phyloP scores from a whole-genome alignment of 2,888 invertebrate genomes.

The Lymantria dispar region DNA sequence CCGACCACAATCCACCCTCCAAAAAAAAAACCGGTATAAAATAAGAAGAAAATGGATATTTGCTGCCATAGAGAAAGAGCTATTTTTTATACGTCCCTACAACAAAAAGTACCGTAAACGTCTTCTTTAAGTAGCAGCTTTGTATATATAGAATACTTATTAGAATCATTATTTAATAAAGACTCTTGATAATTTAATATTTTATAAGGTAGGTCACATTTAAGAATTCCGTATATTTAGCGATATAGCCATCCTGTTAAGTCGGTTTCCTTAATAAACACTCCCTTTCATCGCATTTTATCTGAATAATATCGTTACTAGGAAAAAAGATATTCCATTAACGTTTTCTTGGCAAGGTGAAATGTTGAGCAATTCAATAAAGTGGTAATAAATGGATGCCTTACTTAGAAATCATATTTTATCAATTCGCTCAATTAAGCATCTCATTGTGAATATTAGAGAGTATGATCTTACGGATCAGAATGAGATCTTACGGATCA shows the following conservation, averaged over 20 bases:
- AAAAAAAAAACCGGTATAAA: no score
- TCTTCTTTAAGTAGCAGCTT: no score
- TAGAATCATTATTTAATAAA: background rate
- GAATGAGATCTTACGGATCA: background rate
- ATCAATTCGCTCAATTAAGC: slow-evolving; percentile 38
- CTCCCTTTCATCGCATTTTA: slow-evolving; percentile 31
- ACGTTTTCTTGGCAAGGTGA: slow-evolving; percentile 50
- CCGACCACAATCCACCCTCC: no score
- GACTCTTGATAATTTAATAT: background rate
- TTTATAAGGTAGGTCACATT: slow-evolving; percentile 4
- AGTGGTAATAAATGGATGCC: slow-evolving; percentile 68
- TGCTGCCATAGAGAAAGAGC: no score
- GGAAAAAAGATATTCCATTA: slow-evolving; percentile 43
- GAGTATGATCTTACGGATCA: background rate
- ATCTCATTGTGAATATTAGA: slow-evolving; percentile 44
- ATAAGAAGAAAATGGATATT: no score
- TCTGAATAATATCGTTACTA: slow-evolving; percentile 45
- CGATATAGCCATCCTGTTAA: slow-evolving; percentile 29
- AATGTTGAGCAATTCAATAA: slow-evolving; percentile 68
- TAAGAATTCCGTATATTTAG: slow-evolving; percentile 3
- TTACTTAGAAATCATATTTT: slow-evolving; percentile 55
- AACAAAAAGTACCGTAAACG: no score
- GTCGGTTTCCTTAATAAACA: slow-evolving; percentile 30
- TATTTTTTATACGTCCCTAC: no score
- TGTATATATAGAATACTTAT: no score